Evolutionary conservation across 2,888 invertebrate genomes (phyloP).

Genomic region (Gortyna flavago): DNA sequence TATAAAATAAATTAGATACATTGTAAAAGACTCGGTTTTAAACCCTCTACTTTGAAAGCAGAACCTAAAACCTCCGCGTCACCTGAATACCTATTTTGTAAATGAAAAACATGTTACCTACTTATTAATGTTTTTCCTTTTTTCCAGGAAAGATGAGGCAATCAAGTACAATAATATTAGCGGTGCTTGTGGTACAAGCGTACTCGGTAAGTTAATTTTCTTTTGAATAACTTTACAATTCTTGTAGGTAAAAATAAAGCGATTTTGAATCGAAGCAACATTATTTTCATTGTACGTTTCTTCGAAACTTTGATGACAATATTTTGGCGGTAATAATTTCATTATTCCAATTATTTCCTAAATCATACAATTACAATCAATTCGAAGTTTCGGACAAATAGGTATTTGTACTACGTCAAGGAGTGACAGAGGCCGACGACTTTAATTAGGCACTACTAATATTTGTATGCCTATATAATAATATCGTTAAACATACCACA

Average conservation of each 20-base stretch:
- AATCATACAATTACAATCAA: constrained; percentile 18
- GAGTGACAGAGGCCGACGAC: neutral
- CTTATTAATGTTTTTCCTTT: constrained; percentile 44
- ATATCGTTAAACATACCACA: constrained; percentile 35
- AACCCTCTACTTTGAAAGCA: neutral
- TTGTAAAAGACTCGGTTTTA: neutral
- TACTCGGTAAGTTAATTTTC: constrained; percentile 73
- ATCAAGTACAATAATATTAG: constrained; percentile 65
- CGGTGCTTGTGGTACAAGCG: constrained; percentile 69
- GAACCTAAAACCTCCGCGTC: neutral
- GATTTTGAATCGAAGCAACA: neutral
- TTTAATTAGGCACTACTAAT: constrained; percentile 13
- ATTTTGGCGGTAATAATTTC: neutral
- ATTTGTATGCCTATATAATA: constrained; percentile 36
- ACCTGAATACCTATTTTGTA: neutral
- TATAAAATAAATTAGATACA: neutral
- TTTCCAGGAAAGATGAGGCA: constrained; percentile 77
- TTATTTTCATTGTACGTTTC: neutral
- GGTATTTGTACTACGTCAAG: constrained; percentile 38
- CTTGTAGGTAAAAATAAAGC: constrained; percentile 2
- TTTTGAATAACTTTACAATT: constrained; percentile 31
- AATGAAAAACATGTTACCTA: neutral
- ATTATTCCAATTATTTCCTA: neutral
- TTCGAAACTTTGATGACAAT: neutral
- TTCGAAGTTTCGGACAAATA: neutral